phyloP scores from a whole-genome alignment of 1,140 invertebrate genomes.

The Pygmarrhopalites habei region DNA sequence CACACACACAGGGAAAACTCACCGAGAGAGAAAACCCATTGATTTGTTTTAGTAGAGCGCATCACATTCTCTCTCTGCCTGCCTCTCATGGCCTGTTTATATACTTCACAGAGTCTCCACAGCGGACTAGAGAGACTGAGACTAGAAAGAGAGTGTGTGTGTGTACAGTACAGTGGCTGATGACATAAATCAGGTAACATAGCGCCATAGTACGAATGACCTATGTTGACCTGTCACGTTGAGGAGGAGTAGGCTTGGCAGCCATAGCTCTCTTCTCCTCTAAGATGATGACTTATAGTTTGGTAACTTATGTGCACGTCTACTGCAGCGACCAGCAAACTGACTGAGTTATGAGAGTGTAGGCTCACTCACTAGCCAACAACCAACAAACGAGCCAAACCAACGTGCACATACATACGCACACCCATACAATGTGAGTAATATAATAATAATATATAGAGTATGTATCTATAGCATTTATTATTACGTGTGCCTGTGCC shows the following conservation, averaged over 20 bases:
- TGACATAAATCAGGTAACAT: conserved; percentile 31
- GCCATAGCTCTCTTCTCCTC: conserved; percentile 16
- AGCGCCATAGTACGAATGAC: conserved; percentile 28
- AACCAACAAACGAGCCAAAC: too few relatives aligned
- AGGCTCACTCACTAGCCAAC: neutral
- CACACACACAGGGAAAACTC: neutral
- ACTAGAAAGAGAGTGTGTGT: too few relatives aligned
- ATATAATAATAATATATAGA: too few relatives aligned
- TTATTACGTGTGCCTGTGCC: too few relatives aligned
- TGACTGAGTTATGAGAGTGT: conserved; percentile 13
- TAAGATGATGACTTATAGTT: conserved; percentile 14
- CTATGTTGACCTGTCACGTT: conserved; percentile 35
- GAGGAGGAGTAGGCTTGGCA: conserved; percentile 31
- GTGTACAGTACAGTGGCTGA: too few relatives aligned
- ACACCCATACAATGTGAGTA: too few relatives aligned
- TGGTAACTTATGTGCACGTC: conserved; percentile 7
- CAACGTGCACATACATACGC: too few relatives aligned
- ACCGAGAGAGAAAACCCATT: conserved; percentile 15
- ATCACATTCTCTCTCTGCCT: conserved; percentile 12
- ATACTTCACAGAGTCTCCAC: too few relatives aligned
- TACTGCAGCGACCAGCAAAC: conserved; percentile 6
- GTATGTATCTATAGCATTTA: too few relatives aligned
- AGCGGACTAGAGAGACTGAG: too few relatives aligned
- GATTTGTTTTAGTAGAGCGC: conserved; percentile 26
- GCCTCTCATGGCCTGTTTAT: too few relatives aligned